Conservation (phyloP, 2,797 vertebrate genomes). For the Varecia variegata region DNA sequence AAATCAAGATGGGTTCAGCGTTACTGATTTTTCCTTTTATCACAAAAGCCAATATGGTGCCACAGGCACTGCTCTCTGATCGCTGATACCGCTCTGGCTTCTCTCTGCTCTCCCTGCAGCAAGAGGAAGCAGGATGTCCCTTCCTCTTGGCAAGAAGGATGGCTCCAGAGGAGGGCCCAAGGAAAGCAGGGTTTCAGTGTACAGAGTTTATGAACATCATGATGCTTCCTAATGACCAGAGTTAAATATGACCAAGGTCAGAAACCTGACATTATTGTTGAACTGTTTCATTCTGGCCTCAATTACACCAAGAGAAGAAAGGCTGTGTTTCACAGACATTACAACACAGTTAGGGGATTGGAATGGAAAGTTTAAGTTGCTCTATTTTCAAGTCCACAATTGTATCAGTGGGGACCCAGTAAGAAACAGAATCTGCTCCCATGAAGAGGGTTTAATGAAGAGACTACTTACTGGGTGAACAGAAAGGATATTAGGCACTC, state of each 20-base stretch:
- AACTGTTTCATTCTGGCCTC: background rate
- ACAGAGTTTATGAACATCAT: background rate
- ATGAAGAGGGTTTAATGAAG: background rate
- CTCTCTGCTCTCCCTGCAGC: background rate
- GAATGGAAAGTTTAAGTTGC: background rate
- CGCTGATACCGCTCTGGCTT: background rate
- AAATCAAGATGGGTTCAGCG: background rate
- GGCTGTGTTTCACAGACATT: background rate
- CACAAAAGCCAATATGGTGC: background rate
- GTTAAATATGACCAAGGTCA: background rate
- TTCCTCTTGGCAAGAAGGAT: background rate
- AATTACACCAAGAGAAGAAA: background rate
- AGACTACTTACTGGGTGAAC: background rate
- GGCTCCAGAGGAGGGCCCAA: background rate
- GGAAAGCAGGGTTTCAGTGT: background rate
- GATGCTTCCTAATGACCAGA: background rate
- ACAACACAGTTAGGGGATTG: background rate
- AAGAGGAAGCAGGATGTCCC: background rate
- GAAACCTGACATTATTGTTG: background rate
- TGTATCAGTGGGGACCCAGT: background rate
- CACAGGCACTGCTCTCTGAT: background rate
- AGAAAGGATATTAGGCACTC: background rate
- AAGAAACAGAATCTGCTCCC: background rate
- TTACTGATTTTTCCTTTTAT: background rate
- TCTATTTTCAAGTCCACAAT: conserved; percentile 1